Percentiles rank a stretch among this genome's conserved stretches.
These are phyloP conservation scores for Phortica magna DNA, from an alignment of 2,888 invertebrate genomes.

Conservation along the genomic window DNA sequence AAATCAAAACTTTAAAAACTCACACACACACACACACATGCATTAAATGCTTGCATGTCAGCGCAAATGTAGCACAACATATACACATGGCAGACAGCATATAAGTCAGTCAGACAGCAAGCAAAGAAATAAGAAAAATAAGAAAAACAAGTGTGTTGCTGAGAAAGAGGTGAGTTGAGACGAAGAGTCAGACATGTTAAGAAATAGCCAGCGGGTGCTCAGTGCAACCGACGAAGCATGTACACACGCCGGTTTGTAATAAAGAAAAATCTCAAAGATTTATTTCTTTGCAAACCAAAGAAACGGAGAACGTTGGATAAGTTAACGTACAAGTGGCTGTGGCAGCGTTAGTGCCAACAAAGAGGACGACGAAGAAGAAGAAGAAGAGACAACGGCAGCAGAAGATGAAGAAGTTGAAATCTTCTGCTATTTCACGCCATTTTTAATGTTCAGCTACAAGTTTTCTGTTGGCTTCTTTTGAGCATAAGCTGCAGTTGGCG, in stretches of 20 bases:
- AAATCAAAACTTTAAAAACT: constrained; percentile 41
- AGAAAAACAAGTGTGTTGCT: too few relatives aligned
- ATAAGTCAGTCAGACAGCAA: constrained; percentile 16
- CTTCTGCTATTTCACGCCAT: constrained; percentile 53
- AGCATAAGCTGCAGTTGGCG: constrained; percentile 3
- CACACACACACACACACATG: constrained; percentile 37
- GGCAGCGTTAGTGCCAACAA: constrained; percentile 29
- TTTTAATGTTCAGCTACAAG: constrained; percentile 26
- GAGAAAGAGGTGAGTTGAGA: constrained; percentile 24
- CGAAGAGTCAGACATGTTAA: constrained; percentile 37
- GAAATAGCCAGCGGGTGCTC: constrained; percentile 24
- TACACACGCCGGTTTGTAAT: constrained; percentile 39
- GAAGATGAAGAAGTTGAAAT: constrained; percentile 25
- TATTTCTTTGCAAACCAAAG: constrained; percentile 55
- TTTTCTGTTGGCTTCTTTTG: constrained; percentile 8
- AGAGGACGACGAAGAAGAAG: constrained; percentile 35
- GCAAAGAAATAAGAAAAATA: constrained; percentile 35
- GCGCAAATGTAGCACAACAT: background rate
- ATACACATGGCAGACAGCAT: constrained; percentile 15
- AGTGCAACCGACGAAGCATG: background rate
- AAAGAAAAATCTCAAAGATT: constrained; percentile 70
- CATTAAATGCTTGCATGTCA: constrained; percentile 40
- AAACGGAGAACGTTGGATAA: constrained; percentile 20
- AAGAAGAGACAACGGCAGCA: constrained; percentile 28
- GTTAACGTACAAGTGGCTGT: constrained; percentile 45